Percentiles rank a stretch among this genome's conserved stretches.
phyloP scores from a whole-genome alignment of 1,140 invertebrate genomes.

The Brachystomella parvula region DNA sequence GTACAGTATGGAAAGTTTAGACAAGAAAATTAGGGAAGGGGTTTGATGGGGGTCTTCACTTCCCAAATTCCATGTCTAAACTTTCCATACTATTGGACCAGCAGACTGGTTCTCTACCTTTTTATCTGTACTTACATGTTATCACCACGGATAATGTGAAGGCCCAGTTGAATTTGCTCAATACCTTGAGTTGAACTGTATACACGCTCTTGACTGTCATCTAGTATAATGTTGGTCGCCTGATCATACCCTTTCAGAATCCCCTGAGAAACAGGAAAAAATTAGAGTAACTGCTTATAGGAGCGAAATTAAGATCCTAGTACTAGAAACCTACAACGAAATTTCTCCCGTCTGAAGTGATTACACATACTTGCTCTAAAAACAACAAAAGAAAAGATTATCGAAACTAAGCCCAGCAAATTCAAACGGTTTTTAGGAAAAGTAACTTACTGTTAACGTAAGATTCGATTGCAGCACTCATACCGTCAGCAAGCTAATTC shows the following conservation, averaged over 20 bases:
- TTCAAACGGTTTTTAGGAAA: background rate
- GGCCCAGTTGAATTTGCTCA: constrained; percentile 89
- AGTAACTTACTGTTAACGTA: constrained; percentile 33
- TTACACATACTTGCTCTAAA: constrained; percentile 80
- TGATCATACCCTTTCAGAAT: constrained; percentile 91
- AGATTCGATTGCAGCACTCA: constrained; percentile 27
- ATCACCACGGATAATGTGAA: constrained; percentile 95
- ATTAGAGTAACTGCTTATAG: background rate
- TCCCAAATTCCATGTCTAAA: too few relatives aligned
- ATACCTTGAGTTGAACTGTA: constrained; percentile 85
- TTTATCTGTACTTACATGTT: constrained; percentile 67
- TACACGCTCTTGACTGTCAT: constrained; percentile 95
- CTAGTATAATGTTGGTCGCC: constrained; percentile 93
- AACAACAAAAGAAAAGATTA: constrained; percentile 14
- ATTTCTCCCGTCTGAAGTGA: constrained; percentile 88
- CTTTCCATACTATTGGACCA: too few relatives aligned
- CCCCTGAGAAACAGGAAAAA: constrained; percentile 52
- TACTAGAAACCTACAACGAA: constrained; percentile 68
- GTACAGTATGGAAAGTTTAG: too few relatives aligned
- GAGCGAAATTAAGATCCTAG: background rate
- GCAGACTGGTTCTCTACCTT: too few relatives aligned
- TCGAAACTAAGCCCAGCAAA: background rate
- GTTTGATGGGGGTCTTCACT: background rate
- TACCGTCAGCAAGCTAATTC: background rate
- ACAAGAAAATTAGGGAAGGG: background rate